Percentiles rank a stretch among this genome's conserved stretches.
These are phyloP conservation scores for Crenichthys baileyi DNA, from an alignment of 2,797 vertebrate species.

Conservation along the genomic window DNA sequence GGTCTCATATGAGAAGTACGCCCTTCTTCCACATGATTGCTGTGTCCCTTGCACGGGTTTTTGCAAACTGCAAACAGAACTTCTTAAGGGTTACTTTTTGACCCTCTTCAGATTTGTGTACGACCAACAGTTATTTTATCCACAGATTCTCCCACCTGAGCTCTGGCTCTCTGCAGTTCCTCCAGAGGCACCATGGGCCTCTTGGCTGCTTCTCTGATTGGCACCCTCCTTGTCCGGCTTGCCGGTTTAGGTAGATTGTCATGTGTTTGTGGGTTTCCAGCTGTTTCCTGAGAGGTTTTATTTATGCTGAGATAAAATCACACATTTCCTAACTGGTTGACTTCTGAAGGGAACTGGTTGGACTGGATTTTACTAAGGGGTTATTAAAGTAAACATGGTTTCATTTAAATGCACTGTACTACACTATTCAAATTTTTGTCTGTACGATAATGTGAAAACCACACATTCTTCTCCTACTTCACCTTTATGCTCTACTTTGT, in stretches of 20 bases:
- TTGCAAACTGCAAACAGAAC: background rate
- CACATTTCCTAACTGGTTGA: background rate
- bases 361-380: background rate
- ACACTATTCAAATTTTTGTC: background rate
- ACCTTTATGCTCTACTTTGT: background rate
- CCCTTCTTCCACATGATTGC: background rate
- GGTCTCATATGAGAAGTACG: background rate
- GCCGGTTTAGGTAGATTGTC: background rate
- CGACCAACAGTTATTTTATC: background rate
- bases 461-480: background rate
- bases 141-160: background rate
- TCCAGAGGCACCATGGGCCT: background rate
- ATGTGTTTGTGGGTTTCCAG: background rate
- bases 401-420: too few relatives aligned
- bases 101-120: background rate
- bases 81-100: background rate
- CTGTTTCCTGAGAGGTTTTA: background rate
- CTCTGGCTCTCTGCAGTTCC: background rate
- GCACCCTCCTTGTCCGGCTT: background rate
- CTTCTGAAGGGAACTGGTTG: background rate
- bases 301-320: background rate
- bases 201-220: slow-evolving; percentile 1
- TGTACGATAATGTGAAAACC: background rate
- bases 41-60: background rate
- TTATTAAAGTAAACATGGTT: background rate